These are phyloP conservation scores for Dusona sp. DNA, from an alignment of 2,888 invertebrate species.

Conservation along the genomic window DNA sequence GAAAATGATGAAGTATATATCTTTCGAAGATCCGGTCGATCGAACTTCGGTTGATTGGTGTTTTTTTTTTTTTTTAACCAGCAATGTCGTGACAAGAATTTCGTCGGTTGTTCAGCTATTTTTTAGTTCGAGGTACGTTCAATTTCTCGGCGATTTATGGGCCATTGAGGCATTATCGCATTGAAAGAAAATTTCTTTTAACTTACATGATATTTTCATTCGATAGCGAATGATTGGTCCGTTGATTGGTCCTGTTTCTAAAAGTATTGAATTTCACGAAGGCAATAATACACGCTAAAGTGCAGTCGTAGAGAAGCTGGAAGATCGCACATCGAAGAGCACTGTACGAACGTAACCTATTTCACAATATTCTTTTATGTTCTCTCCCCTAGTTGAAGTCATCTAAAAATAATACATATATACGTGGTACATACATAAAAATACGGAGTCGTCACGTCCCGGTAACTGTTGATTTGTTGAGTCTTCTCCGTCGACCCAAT, in stretches of 20 bases:
- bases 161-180: not conserved
- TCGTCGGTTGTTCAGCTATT: slow-evolving; percentile 7
- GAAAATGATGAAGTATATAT: slow-evolving; percentile 43
- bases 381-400: not conserved
- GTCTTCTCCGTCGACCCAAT: slow-evolving; percentile 64
- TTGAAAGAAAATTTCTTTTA: not conserved
- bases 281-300: not conserved
- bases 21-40: not conserved
- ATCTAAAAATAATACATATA: slow-evolving; percentile 27
- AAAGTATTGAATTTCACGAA: not conserved
- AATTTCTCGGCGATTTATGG: not conserved
- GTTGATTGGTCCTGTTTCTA: not conserved
- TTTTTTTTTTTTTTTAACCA: slow-evolving; percentile 8
- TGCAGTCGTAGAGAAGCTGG: not conserved
- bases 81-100: slow-evolving; percentile 19
- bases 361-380: slow-evolving; percentile 31
- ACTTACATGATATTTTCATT: not conserved
- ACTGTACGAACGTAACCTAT: not conserved
- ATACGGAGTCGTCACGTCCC: slow-evolving; percentile 21
- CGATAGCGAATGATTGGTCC: not conserved
- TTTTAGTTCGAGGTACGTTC: not conserved
- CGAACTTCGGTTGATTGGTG: not conserved
- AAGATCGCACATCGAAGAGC: not conserved
- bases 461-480: slow-evolving; percentile 52
- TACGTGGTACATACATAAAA: slow-evolving; percentile 3